Percentiles rank a stretch among this genome's conserved stretches.
phyloP scores from a whole-genome alignment of 2,113 vertebrate species.

The Ardeotis arabs region DNA sequence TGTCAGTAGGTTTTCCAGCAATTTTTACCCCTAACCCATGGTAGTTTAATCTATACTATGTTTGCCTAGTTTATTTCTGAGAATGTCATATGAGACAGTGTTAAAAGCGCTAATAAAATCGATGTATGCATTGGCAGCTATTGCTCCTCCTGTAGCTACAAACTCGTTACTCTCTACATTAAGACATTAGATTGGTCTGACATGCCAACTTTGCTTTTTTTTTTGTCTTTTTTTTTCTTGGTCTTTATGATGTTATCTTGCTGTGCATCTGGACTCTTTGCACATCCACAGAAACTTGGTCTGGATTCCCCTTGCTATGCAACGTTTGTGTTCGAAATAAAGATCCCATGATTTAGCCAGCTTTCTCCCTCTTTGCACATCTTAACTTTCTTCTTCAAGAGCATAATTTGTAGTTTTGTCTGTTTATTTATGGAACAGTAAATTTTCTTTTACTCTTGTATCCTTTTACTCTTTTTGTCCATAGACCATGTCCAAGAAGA shows the following conservation, averaged over 20 bases:
- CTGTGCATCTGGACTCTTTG: not conserved
- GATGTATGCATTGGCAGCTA: constrained; percentile 20
- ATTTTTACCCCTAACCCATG: not conserved
- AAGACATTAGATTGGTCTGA: not conserved
- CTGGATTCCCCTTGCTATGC: not conserved
- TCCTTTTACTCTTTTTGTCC: not conserved
- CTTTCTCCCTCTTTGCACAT: not conserved
- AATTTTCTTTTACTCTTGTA: not conserved
- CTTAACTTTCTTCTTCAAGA: not conserved
- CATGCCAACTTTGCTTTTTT: not conserved
- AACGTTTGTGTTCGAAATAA: not conserved
- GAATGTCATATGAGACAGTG: constrained; percentile 54
- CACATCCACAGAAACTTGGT: not conserved
- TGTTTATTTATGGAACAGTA: not conserved
- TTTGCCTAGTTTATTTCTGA: constrained; percentile 40
- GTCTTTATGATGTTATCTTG: not conserved
- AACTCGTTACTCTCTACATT: not conserved
- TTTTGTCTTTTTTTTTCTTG: not conserved
- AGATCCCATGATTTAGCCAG: not conserved
- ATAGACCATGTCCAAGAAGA: not conserved
- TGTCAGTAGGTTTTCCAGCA: not conserved
- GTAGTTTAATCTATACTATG: not conserved
- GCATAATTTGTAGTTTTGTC: not conserved
- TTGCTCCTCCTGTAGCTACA: constrained; percentile 9
- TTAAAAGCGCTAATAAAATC: constrained; percentile 59